These are phyloP conservation scores for Eurosta solidaginis DNA, from an alignment of 1,140 invertebrate species.

Conservation along the genomic window DNA sequence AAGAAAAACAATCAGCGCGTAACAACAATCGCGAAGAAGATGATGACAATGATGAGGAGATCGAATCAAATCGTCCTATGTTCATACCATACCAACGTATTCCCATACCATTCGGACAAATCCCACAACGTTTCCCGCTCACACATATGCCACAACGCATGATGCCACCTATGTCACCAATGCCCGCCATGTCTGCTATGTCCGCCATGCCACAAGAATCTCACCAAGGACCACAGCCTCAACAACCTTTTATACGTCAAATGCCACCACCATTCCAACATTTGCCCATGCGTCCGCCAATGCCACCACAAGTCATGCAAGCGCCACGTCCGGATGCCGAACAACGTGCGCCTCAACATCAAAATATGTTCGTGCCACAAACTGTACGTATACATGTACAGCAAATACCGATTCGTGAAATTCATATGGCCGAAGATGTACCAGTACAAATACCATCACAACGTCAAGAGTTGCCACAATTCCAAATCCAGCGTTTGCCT, in stretches of 20 bases:
- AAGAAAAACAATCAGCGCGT: conserved; percentile 36
- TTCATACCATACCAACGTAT: conserved; percentile 58
- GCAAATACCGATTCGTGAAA: conserved; percentile 55
- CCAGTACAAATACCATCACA: conserved; percentile 49
- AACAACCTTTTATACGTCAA: conserved; percentile 41
- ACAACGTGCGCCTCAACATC: conserved; percentile 39
- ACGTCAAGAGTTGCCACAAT: conserved; percentile 36
- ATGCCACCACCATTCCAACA: conserved; percentile 57
- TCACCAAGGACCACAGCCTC: conserved; percentile 36
- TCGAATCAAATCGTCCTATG: conserved; percentile 53
- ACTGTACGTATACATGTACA: conserved; percentile 58
- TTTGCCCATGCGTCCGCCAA: conserved; percentile 57
- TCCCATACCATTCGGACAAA: conserved; percentile 56
- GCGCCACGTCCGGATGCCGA: conserved; percentile 56
- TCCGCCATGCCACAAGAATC: conserved; percentile 44
- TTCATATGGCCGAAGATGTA: conserved; percentile 54
- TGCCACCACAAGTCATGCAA: conserved; percentile 59
- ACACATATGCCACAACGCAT: conserved; percentile 59
- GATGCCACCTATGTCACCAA: conserved; percentile 49
- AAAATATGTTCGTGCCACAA: conserved; percentile 44
- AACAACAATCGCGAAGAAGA: conserved; percentile 39
- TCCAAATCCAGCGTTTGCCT: conserved; percentile 51
- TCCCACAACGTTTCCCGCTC: conserved; percentile 55
- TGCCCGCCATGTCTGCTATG: background rate
- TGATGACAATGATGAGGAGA: conserved; percentile 51